Evolutionary conservation across 2,888 invertebrate genomes (phyloP), one percentile per base, ranked within the genome.

Genomic region (Andrena marginata): DNA sequence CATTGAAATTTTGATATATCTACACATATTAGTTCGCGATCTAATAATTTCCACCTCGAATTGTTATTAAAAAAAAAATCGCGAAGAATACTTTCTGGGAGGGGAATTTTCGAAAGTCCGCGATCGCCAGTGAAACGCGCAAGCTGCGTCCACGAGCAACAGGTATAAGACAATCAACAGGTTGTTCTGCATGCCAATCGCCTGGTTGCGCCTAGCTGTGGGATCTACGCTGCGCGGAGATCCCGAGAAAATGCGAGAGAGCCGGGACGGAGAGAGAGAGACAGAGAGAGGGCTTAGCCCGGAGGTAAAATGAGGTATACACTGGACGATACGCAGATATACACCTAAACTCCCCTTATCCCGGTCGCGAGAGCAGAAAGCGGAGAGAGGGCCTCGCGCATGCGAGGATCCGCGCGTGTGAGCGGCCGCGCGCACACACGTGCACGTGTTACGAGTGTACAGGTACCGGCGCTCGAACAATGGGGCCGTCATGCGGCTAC

Each of bases 141-240:
- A 26, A 56, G 69, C 48, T 49, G 51, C 54, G 49, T 48, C 20
- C 67, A 67, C 49, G 73, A 10, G 87, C 88, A 91, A 90, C 91
- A 91, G 89, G 91, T 90, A 90, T 90, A 90, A 90, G 91, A 91
- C 91, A 90, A 90, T 92, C 92, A 92, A 92, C 93, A 93, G 93
- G 92, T 92, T 92, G 91, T 91, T 93, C 91, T 91, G 90, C 91
- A 90, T 90, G 89, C 91, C 92, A 87, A 89, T 89, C 90, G 90
- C 90, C 90, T 88, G 51, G 79, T 60, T 68, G 70, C 65, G 69
- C 33, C 77, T 84, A 77, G 65, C 51, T 62, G 20, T 31, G 70
- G 26, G 29, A 49, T 35, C 51, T 31, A 33, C 42, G 51, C 26
- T 29, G 65, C 48, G 73, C 20, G 23, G 80, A 64, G 73, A 68